phyloP scores from a whole-genome alignment of 2,888 invertebrate genomes.

The Rhingia rostrata region DNA sequence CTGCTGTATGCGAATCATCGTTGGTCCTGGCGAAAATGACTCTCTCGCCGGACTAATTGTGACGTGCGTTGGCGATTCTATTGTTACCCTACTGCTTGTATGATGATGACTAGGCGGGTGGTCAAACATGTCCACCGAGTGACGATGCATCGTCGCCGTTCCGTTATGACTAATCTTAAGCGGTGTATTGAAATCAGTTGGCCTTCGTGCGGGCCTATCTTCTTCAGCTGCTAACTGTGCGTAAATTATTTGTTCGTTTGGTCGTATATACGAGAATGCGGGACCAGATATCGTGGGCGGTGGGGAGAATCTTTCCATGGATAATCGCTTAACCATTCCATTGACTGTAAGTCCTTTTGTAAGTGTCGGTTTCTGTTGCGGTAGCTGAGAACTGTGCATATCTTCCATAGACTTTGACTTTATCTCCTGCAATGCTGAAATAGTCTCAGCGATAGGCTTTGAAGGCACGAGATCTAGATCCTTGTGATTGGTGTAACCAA shows the following conservation, averaged over 20 bases:
- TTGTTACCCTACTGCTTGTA: slow-evolving; percentile 65
- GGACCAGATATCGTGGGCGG: slow-evolving; percentile 89
- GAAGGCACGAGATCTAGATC: slow-evolving; percentile 82
- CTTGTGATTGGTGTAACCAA: slow-evolving; percentile 84
- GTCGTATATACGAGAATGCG: slow-evolving; percentile 91
- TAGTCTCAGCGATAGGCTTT: slow-evolving; percentile 82
- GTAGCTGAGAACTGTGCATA: slow-evolving; percentile 90
- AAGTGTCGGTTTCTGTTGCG: slow-evolving; percentile 87
- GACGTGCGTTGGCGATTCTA: slow-evolving; percentile 62
- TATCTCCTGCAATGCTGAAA: slow-evolving; percentile 79
- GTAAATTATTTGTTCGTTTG: slow-evolving; percentile 88
- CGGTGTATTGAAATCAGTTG: slow-evolving; percentile 29
- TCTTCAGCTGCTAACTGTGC: slow-evolving; percentile 87
- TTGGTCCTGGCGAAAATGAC: slow-evolving; percentile 75
- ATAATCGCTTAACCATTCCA: slow-evolving; percentile 89
- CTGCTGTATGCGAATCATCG: slow-evolving; percentile 78
- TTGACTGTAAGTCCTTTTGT: slow-evolving; percentile 90
- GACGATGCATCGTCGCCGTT: slow-evolving; percentile 58
- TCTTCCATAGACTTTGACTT: slow-evolving; percentile 84
- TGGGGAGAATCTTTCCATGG: slow-evolving; percentile 87
- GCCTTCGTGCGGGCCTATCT: slow-evolving; percentile 56
- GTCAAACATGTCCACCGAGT: slow-evolving; percentile 76
- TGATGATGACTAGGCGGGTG: slow-evolving; percentile 77
- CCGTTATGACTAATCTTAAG: slow-evolving; percentile 50
- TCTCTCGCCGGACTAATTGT: slow-evolving; percentile 72